Percentiles rank a stretch among this genome's conserved stretches.
phyloP scores from a whole-genome alignment of 1,140 invertebrate species.

The Papilio dardanus region DNA sequence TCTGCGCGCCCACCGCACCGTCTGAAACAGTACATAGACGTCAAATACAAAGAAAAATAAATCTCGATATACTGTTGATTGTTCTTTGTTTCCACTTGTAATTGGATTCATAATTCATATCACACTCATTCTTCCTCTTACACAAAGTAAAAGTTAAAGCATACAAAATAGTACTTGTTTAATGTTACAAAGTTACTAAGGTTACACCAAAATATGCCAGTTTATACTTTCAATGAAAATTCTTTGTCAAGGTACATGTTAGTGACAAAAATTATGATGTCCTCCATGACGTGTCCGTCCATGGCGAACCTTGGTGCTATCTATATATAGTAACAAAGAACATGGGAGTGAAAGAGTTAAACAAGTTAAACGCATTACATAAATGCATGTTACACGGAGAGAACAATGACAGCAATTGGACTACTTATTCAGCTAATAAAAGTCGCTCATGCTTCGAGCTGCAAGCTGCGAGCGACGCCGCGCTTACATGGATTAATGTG shows the following conservation, averaged over 20 bases:
- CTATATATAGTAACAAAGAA: neutral
- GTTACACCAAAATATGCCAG: neutral
- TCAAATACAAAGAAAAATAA: no score
- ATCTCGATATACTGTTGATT: no score
- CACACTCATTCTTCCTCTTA: neutral
- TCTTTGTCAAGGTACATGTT: neutral
- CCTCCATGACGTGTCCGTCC: no score
- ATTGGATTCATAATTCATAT: neutral
- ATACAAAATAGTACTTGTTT: neutral
- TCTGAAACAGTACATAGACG: slow-evolving; percentile 51
- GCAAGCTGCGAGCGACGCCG: slow-evolving; percentile 37
- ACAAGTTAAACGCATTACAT: slow-evolving; percentile 27
- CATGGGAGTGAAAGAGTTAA: neutral
- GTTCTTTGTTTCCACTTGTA: neutral
- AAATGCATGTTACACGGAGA: slow-evolving; percentile 39
- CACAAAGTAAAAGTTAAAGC: neutral
- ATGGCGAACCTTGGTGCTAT: no score
- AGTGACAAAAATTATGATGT: neutral
- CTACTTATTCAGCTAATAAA: slow-evolving; percentile 70
- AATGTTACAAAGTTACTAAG: neutral
- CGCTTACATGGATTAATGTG: slow-evolving; percentile 67
- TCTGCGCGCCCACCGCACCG: slow-evolving; percentile 60
- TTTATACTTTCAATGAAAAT: neutral
- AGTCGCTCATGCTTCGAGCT: slow-evolving; percentile 47
- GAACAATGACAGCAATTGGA: slow-evolving; percentile 68